phyloP scores from a whole-genome alignment of 23 tunicate genomes.

The Oikopleura albicans region DNA sequence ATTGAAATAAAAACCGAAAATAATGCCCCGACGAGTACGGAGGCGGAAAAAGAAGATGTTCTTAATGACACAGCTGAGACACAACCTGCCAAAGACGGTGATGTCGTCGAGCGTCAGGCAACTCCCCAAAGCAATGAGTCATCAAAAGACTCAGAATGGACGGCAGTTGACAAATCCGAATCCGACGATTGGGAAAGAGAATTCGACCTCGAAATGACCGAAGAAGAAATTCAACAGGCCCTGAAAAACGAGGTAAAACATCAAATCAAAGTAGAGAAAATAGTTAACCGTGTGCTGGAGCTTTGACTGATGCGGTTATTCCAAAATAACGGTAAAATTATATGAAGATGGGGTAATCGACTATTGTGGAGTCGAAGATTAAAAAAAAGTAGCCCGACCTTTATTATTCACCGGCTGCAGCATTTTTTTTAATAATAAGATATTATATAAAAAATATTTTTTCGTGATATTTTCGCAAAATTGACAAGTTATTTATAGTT shows the following conservation, averaged over 20 bases:
- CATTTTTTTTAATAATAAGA: too few relatives aligned
- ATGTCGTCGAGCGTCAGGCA: neutral
- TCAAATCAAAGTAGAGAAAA: too few relatives aligned
- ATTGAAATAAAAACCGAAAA: neutral
- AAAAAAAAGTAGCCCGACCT: too few relatives aligned
- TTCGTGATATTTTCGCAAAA: too few relatives aligned
- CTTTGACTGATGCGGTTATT: too few relatives aligned
- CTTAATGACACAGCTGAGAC: neutral
- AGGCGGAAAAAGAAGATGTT: neutral
- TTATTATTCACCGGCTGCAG: too few relatives aligned
- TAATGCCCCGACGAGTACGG: neutral
- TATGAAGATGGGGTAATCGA: too few relatives aligned
- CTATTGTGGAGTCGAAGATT: too few relatives aligned
- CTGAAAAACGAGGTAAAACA: constrained; percentile 34
- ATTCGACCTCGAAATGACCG: constrained; percentile 84
- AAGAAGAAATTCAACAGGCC: constrained; percentile 55
- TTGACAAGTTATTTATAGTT: too few relatives aligned
- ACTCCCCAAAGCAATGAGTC: neutral
- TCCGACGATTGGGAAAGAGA: constrained; percentile 75
- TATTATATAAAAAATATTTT: too few relatives aligned
- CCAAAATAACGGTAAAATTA: too few relatives aligned
- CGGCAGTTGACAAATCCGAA: neutral
- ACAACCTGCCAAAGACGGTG: neutral
- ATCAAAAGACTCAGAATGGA: neutral
- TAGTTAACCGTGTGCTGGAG: too few relatives aligned